Evolutionary conservation across 2,113 vertebrate genomes (phyloP).

Genomic region (Phocoena phocoena): DNA sequence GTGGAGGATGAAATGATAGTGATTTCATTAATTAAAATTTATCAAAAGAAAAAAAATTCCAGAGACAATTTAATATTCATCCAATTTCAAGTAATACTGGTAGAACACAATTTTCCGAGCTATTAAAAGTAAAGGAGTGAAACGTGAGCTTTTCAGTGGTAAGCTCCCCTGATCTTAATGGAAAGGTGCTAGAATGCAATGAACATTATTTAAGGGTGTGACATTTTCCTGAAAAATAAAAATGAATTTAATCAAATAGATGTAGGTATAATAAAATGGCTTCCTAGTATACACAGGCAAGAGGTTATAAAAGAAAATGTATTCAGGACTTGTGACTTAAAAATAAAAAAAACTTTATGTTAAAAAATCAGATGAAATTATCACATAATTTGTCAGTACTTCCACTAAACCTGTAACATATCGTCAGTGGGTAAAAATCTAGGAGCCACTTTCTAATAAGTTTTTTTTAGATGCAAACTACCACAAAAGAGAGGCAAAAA

Average conservation of each 20-base stretch:
- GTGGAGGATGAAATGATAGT: not conserved
- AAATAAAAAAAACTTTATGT: not conserved
- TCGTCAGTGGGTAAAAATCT: not conserved
- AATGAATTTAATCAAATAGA: conserved; percentile 20
- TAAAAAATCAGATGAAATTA: conserved; percentile 25
- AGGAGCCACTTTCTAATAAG: not conserved
- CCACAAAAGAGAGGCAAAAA: not conserved
- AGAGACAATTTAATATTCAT: conserved; percentile 20
- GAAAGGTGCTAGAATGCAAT: conserved; percentile 8
- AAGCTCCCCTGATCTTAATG: not conserved
- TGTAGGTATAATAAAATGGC: not conserved
- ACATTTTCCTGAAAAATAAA: conserved; percentile 50
- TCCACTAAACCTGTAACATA: not conserved
- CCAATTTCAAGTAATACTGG: conserved; percentile 16
- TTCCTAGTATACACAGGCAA: not conserved
- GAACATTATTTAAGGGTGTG: not conserved
- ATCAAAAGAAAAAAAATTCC: conserved; percentile 18
- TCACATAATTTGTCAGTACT: not conserved
- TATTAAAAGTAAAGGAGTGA: not conserved
- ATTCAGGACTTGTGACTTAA: not conserved
- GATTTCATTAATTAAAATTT: conserved; percentile 55
- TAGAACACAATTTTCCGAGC: not conserved
- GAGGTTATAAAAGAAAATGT: not conserved
- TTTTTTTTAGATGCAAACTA: not conserved
- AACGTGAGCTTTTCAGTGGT: not conserved